Evolutionary conservation across 2,797 vertebrate species (phyloP), one percentile per base, ranked within the genome.

Genomic region (Protosalanx chinensis): DNA sequence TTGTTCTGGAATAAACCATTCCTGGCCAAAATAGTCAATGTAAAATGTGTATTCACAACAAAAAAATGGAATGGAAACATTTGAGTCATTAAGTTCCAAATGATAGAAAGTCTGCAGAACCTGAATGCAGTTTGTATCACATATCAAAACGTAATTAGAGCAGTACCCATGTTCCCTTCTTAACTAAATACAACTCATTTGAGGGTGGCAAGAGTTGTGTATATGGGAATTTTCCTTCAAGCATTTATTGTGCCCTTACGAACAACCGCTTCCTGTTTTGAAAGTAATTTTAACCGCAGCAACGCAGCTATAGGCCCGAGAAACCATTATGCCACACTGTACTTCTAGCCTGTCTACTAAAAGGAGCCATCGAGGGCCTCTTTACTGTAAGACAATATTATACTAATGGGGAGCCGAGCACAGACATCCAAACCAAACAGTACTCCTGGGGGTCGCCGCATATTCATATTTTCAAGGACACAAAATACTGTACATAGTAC

Each of bases 381-480:
- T 51, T 82, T 74, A 71, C 64, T 72, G 82, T 78, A 79, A 82
- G 73, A 51, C 62, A 81, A 74, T 76, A 81, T 7, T 71, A 32
- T 32, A 64, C 63, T 80, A 84, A 86, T 81, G 79, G 70, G 76
- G 72, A 72, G 76, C 71, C 70, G 69, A 10, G 32, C 7, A 10
- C 7, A 41, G 6, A 46, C 67, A 68, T 76, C 49, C 53, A 72
- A 63, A 65, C 2, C 16, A 58, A 74, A 63, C 12, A 5, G n/a
- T 5, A 10, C n/a, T 5, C 10, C n/a, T 5, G 16, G 16, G 18
- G 67, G 75, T 79, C 80, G n/a, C 61, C 60, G 59, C 15, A 41
- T 63, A 32, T 82, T 72, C 75, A 77, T 76, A 80, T 81, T 75
- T 46, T 86, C 70, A 84, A 69, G 70, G 69, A 67, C 72, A 51